phyloP scores from a whole-genome alignment of 2,113 vertebrate species.

The Caranx ignobilis region DNA sequence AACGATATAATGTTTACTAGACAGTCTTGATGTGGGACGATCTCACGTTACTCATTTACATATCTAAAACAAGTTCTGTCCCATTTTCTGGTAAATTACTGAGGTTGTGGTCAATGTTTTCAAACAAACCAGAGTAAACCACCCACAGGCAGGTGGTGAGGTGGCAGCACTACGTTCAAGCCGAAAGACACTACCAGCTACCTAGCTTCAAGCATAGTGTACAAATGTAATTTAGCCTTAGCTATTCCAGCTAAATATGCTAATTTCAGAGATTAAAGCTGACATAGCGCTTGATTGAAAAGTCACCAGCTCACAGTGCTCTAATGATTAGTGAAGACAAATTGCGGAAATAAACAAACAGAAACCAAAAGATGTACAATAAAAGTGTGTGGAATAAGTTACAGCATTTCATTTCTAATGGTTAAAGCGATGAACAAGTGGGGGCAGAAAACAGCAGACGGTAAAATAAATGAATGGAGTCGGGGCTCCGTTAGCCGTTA shows the following conservation, averaged over 20 bases:
- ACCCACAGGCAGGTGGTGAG: conserved; percentile 24
- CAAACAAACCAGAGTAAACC: not conserved
- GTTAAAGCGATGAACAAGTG: not conserved
- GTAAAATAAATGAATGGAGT: conserved; percentile 55
- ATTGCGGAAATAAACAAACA: conserved; percentile 36
- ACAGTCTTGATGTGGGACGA: no score
- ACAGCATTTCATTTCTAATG: rapidly evolving
- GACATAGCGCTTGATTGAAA: not conserved
- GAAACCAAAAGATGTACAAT: not conserved
- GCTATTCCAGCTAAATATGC: not conserved
- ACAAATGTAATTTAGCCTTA: not conserved
- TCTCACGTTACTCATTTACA: not conserved
- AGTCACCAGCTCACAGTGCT: not conserved
- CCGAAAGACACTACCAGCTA: not conserved
- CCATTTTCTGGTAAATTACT: not conserved
- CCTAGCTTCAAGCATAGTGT: not conserved
- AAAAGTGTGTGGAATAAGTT: rapidly evolving
- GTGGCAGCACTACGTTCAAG: conserved; percentile 13
- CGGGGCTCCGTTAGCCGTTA: conserved; percentile 30
- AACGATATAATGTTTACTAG: no score
- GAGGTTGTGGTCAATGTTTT: not conserved
- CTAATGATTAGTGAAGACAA: not conserved
- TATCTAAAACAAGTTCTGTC: not conserved
- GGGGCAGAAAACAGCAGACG: not conserved
- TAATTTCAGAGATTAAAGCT: conserved; percentile 2